Conservation (phyloP, 2,113 vertebrate species). For the Datnioides undecimradiatus region DNA sequence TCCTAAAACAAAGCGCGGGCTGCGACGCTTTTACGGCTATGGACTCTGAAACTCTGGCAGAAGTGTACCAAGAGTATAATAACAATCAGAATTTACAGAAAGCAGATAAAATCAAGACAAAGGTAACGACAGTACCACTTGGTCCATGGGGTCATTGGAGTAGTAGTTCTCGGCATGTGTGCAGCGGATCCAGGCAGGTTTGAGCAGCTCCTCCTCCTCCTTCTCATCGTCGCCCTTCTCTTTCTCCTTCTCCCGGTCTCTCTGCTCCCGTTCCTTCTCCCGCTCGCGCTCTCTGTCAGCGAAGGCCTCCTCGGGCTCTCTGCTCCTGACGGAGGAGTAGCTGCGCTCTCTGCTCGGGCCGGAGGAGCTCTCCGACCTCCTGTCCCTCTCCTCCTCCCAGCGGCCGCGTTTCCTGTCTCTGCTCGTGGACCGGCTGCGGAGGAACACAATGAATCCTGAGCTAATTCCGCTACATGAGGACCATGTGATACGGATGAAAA, state of each 20-base stretch:
- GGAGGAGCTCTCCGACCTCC: conserved; percentile 76
- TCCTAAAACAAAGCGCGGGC: neutral
- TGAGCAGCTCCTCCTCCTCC: conserved; percentile 92
- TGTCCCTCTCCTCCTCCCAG: conserved; percentile 90
- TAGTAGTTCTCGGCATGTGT: conserved; percentile 97
- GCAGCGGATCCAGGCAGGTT: conserved; percentile 97
- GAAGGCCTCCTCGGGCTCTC: conserved; percentile 60
- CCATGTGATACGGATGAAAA: too few relatives aligned
- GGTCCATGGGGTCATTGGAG: conserved; percentile 98
- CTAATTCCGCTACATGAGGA: too few relatives aligned
- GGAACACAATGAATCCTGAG: too few relatives aligned
- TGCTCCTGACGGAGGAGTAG: conserved; percentile 59
- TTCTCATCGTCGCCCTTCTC: conserved; percentile 87
- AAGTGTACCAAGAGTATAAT: neutral
- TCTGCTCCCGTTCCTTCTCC: conserved; percentile 82
- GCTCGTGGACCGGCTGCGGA: conserved; percentile 87
- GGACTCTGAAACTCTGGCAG: neutral
- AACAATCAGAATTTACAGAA: neutral
- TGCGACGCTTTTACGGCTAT: neutral
- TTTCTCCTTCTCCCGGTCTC: conserved; percentile 58
- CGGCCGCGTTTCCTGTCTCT: conserved; percentile 92
- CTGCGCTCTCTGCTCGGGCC: conserved; percentile 72
- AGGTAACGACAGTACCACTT: conserved; percentile 88
- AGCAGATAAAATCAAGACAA: neutral
- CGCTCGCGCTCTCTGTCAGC: conserved; percentile 79